phyloP scores from a whole-genome alignment of 2,888 invertebrate genomes.

The Caenorhabditis wallacei region DNA sequence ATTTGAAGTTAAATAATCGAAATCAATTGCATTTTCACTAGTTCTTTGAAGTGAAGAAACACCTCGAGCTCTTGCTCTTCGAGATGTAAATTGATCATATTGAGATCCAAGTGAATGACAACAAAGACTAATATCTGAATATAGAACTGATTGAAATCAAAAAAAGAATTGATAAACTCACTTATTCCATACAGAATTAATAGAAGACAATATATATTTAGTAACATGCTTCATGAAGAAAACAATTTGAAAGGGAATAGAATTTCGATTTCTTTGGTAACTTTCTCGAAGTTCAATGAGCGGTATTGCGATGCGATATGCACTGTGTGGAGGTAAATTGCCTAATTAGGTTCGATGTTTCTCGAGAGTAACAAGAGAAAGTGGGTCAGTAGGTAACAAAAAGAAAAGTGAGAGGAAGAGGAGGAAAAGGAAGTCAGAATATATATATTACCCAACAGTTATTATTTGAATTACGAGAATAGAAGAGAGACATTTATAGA shows the following conservation, averaged over 20 bases:
- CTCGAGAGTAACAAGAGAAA: constrained; percentile 51
- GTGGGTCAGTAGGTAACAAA: constrained; percentile 44
- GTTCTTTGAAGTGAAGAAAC: constrained; percentile 24
- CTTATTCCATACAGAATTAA: constrained; percentile 3
- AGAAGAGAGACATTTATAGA: not conserved
- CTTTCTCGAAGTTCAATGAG: constrained; percentile 25
- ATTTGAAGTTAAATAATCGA: constrained; percentile 46
- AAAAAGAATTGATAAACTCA: constrained; percentile 1
- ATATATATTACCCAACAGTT: constrained; percentile 24
- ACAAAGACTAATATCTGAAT: constrained; percentile 10
- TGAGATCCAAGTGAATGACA: constrained; percentile 53
- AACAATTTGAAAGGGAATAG: not conserved
- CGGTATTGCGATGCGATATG: constrained; percentile 29
- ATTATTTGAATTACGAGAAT: not conserved
- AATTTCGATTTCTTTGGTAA: not conserved
- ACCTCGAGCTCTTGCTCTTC: constrained; percentile 50
- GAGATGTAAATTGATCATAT: constrained; percentile 9
- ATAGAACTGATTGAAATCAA: not conserved
- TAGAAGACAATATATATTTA: not conserved
- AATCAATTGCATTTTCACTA: constrained; percentile 36
- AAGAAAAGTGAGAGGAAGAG: constrained; percentile 10
- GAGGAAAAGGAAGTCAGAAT: not conserved
- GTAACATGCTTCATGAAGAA: constrained; percentile 39
- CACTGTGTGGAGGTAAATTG: constrained; percentile 40
- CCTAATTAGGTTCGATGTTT: constrained; percentile 44